Percentiles rank a stretch among this genome's conserved stretches.
These are phyloP conservation scores for Scaptomyza flava DNA, from an alignment of 2,888 invertebrate genomes.

Conservation along the genomic window DNA sequence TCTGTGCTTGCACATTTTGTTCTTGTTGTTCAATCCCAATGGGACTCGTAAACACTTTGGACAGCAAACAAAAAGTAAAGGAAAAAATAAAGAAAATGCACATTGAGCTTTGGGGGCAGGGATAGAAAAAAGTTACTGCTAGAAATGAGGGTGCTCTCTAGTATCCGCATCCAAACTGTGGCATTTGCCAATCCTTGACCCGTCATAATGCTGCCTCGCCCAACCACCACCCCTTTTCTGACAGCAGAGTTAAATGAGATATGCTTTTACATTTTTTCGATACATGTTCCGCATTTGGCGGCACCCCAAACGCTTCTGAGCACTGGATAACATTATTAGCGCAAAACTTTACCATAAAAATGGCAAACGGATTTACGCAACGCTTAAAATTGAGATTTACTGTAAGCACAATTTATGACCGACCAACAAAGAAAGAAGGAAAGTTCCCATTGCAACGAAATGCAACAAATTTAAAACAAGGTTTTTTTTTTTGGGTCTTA, in stretches of 20 bases:
- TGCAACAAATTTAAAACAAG: constrained; percentile 1
- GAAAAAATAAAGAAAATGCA: constrained; percentile 21
- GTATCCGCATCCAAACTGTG: constrained; percentile 9
- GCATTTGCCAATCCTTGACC: constrained; percentile 79
- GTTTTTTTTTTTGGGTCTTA: constrained; percentile 30
- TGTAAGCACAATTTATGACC: constrained; percentile 58
- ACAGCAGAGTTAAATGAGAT: constrained; percentile 68
- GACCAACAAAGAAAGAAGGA: constrained; percentile 4
- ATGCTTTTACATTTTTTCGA: constrained; percentile 67
- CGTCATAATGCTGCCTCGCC: constrained; percentile 66
- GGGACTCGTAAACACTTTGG: constrained; percentile 65
- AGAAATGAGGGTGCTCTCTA: constrained; percentile 23
- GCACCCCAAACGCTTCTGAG: constrained; percentile 23
- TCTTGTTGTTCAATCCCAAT: constrained; percentile 58
- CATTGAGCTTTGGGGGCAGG: constrained; percentile 7
- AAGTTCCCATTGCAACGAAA: background rate
- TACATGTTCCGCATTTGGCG: constrained; percentile 38
- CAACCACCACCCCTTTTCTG: constrained; percentile 14
- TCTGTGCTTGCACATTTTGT: constrained; percentile 63
- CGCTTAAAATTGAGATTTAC: constrained; percentile 68
- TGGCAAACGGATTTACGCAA: constrained; percentile 65
- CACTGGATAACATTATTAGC: constrained; percentile 68
- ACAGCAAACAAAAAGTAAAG: constrained; percentile 32
- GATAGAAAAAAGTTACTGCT: constrained; percentile 19
- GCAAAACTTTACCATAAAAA: constrained; percentile 63